Evolutionary conservation across 2,888 invertebrate genomes (phyloP).

Genomic region (Oeneis ivallda): DNA sequence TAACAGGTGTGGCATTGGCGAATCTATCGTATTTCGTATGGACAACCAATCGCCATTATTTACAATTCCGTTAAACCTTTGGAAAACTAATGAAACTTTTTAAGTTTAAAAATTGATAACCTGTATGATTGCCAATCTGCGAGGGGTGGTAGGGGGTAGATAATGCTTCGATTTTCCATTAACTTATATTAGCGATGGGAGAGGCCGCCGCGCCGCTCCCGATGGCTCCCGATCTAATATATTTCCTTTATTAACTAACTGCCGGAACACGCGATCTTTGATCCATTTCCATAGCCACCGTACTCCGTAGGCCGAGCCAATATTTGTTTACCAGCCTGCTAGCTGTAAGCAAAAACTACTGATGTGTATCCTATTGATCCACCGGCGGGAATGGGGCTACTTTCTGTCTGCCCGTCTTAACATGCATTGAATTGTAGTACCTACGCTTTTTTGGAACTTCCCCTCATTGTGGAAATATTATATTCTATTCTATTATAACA

Average conservation of each 20-base stretch:
- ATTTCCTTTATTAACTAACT: conserved; percentile 75
- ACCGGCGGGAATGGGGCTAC: too few relatives aligned
- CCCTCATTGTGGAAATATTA: too few relatives aligned
- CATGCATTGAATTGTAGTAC: too few relatives aligned
- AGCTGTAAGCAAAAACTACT: too few relatives aligned
- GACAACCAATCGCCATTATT: not conserved
- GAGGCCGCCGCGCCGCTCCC: conserved; percentile 66
- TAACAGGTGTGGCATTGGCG: not conserved
- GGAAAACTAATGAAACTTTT: too few relatives aligned
- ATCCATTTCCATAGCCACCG: conserved; percentile 76
- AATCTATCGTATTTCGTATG: not conserved
- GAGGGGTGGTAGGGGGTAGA: conserved; percentile 55
- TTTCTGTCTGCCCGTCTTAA: too few relatives aligned
- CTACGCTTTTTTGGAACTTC: too few relatives aligned
- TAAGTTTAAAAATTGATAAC: too few relatives aligned
- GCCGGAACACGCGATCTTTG: conserved; percentile 77
- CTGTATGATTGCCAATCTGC: not conserved
- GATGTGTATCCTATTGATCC: too few relatives aligned
- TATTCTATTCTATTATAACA: too few relatives aligned
- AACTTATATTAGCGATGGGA: conserved; percentile 76
- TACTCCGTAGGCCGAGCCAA: conserved; percentile 17
- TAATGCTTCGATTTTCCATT: conserved; percentile 81
- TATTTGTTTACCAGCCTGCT: conserved; percentile 75
- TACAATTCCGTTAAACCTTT: too few relatives aligned
- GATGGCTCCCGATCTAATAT: conserved; percentile 69